Percentiles rank a stretch among this genome's conserved stretches.
Conservation (phyloP, 2,888 invertebrate genomes). For the Eupithecia dodoneata region DNA sequence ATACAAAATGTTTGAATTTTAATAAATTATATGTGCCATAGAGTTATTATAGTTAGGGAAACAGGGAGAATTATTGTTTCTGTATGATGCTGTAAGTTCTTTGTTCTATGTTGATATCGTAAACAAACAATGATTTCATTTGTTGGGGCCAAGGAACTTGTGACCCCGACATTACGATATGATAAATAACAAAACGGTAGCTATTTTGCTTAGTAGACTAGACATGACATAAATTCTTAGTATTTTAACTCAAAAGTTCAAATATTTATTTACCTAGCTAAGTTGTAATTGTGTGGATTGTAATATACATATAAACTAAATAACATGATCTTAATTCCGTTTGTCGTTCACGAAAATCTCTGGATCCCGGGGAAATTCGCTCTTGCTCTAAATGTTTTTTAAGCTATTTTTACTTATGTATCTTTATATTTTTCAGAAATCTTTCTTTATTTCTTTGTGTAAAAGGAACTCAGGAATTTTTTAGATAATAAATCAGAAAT, state of each 20-base stretch:
- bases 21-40: not conserved
- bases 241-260: not conserved
- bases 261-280: not conserved
- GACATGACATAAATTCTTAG: not conserved
- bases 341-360: not conserved
- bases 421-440: not conserved
- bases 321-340: not conserved
- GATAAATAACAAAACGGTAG: not conserved
- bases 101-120: constrained; percentile 14
- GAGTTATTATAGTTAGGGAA: too few relatives aligned
- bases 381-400: not conserved
- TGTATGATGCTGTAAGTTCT: not conserved
- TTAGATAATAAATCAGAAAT: not conserved
- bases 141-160: not conserved
- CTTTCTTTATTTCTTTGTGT: not conserved
- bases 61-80: not conserved
- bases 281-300: not conserved
- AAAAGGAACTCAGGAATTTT: not conserved
- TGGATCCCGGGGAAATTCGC: not conserved
- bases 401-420: too few relatives aligned
- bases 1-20: not conserved
- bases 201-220: not conserved
- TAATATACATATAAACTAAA: not conserved
- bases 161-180: constrained; percentile 4
- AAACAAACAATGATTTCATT: not conserved